These are phyloP conservation scores for Pipistrellus nathusii DNA, from an alignment of 2,797 vertebrate genomes.

Conservation along the genomic window DNA sequence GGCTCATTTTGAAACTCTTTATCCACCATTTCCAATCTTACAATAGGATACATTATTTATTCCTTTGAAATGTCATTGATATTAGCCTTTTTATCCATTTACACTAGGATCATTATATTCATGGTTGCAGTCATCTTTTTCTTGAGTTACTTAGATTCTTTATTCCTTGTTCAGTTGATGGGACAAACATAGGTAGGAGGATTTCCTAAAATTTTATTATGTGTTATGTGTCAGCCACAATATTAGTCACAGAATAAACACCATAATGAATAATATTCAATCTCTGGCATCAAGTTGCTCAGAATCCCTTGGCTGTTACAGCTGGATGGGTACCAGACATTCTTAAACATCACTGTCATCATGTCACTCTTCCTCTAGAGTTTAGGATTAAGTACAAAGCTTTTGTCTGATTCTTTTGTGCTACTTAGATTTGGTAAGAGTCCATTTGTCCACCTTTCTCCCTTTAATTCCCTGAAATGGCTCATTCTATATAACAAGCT, in stretches of 20 bases:
- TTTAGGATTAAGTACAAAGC: background rate
- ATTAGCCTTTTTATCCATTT: background rate
- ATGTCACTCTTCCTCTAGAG: background rate
- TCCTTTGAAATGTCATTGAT: slow-evolving; percentile 4
- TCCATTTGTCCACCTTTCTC: background rate
- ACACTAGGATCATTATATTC: background rate
- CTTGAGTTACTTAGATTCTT: background rate
- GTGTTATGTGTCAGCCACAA: background rate
- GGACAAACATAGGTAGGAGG: background rate
- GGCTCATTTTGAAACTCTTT: slow-evolving; percentile 1
- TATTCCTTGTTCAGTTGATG: background rate
- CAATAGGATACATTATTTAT: background rate
- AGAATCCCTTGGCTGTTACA: background rate
- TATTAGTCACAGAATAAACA: background rate
- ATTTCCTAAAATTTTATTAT: slow-evolving; percentile 10
- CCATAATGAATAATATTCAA: background rate
- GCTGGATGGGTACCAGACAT: background rate
- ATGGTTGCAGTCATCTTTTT: background rate
- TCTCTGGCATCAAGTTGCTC: background rate
- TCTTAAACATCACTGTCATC: background rate
- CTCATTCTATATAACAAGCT: background rate
- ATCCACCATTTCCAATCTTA: background rate
- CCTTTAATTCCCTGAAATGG: background rate
- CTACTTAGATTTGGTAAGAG: background rate
- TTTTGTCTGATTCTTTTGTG: background rate